Evolutionary conservation across 2,113 vertebrate genomes (phyloP).

Genomic region (Romanogobio albipinnatus): DNA sequence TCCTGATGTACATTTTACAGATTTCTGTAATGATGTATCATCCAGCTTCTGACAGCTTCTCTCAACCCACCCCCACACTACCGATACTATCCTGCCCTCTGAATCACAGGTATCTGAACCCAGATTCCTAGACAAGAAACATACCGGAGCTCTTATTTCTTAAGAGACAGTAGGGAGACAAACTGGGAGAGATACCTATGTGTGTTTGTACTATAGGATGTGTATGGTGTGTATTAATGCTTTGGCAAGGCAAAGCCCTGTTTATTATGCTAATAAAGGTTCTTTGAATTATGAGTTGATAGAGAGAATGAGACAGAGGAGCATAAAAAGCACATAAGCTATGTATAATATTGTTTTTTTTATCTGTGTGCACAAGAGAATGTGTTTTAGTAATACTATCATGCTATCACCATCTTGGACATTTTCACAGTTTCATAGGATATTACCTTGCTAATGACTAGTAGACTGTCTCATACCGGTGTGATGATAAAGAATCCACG

Average conservation of each 20-base stretch:
- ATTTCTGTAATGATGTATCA: slow-evolving; percentile 68
- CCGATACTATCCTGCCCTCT: neutral
- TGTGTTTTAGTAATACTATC: slow-evolving; percentile 12
- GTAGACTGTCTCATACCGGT: slow-evolving; percentile 1
- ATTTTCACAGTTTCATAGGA: slow-evolving; percentile 22
- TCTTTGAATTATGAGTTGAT: slow-evolving; percentile 23
- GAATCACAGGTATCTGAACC: neutral
- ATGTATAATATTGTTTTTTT: slow-evolving; percentile 14
- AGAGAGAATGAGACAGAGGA: neutral
- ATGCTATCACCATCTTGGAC: neutral
- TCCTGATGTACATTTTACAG: slow-evolving; percentile 55
- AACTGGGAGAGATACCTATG: neutral
- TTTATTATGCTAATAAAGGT: slow-evolving; percentile 5
- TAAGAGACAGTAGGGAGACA: neutral
- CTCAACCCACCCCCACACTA: neutral
- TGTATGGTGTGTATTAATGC: neutral
- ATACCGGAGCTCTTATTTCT: neutral
- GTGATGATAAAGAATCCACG: slow-evolving; percentile 18
- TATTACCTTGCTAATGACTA: slow-evolving; percentile 49
- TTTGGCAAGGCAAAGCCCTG: neutral
- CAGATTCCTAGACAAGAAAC: neutral
- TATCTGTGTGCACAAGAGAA: neutral
- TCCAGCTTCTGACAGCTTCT: slow-evolving; percentile 48
- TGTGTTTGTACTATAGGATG: neutral
- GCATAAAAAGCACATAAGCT: neutral